Base-by-base conservation (phyloP, 2,888 invertebrate genomes). In the Dynastes maya region DNA sequence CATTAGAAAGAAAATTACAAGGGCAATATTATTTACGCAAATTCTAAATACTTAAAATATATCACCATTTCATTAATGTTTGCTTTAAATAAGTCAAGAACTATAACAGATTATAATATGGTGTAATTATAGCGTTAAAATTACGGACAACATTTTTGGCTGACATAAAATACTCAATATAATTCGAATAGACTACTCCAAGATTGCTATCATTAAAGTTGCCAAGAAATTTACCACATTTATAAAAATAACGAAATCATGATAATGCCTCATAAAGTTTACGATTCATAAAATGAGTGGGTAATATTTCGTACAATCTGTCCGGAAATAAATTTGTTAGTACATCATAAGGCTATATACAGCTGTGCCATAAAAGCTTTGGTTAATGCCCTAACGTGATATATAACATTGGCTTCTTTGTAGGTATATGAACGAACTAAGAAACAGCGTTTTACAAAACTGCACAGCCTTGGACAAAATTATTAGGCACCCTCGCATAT, bases 181-280 rank as follows among this genome's bases (percentile, higher is more conserved):
- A 45, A 65, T n/a, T 45, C 22, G 40, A 65, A 65, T 13, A 22
- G 45, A 40, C 29, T 45, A 22, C 45, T 3, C 4, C 16, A 11
- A 51, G 51, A 51, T 68, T 68, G 49, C 29, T 32, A 68, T 68
- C 27, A 2, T 29, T 27, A 68, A 68, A 51, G 22, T 22, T 29
- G 29, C 5, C 11, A 51, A 51, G 49, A 68, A 68, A 68, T 5
- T 65, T 45, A 16, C 22, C n/a, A 51, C 27, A 51, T 68, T 68
- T 45, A 68, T 51, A 68, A 68, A 68, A 68, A 51, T 68, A 68
- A 68, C 51, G 22, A 53, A 49, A 68, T 68, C 49, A 68, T 68
- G 51, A 68, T 45, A 22, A 67, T 51, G 68, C 13, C 8, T 13
- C 68, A 9, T 51, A 53, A 68, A 68, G 8, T 68, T 68, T 68